A percentile compares a stretch with the other conserved stretches of the same genome.
Evolutionary conservation across 1,140 invertebrate genomes (phyloP).

Genomic region (Drosophila neocordata): DNA sequence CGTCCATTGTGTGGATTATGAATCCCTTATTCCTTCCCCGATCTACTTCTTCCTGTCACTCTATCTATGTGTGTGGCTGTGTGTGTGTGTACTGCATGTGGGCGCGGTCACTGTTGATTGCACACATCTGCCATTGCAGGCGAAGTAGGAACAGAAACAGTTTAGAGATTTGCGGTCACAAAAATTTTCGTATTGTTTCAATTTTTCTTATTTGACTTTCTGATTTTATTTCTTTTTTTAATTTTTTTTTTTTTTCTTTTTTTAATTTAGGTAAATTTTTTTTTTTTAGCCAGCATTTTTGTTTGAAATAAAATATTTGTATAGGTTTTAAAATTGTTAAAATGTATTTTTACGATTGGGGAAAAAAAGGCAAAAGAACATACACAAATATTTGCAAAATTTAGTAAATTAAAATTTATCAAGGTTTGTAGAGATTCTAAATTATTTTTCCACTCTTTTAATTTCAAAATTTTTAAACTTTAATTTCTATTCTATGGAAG

Average conservation of each 20-base stretch:
- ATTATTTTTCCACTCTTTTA: no score
- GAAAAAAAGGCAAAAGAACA: no score
- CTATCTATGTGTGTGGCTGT: background rate
- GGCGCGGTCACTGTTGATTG: conserved; percentile 15
- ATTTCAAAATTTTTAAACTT: no score
- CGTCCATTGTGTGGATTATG: conserved; percentile 10
- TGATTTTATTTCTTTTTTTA: background rate
- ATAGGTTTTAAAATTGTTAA: no score
- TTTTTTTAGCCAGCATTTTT: no score
- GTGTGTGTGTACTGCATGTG: background rate
- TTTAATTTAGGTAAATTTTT: background rate
- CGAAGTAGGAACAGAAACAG: background rate
- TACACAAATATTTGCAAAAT: no score
- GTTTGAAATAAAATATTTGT: no score
- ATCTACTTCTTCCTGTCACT: background rate
- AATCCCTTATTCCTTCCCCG: background rate
- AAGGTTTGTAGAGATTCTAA: no score
- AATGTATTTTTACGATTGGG: no score
- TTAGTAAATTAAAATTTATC: no score
- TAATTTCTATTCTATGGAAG: no score
- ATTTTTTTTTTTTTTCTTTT: background rate
- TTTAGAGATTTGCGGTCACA: background rate
- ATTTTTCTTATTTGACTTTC: background rate
- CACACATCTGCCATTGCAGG: conserved; percentile 3
- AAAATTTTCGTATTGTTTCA: background rate